phyloP scores from a whole-genome alignment of 2,797 vertebrate species.

The Chaenodraco wilsoni region DNA sequence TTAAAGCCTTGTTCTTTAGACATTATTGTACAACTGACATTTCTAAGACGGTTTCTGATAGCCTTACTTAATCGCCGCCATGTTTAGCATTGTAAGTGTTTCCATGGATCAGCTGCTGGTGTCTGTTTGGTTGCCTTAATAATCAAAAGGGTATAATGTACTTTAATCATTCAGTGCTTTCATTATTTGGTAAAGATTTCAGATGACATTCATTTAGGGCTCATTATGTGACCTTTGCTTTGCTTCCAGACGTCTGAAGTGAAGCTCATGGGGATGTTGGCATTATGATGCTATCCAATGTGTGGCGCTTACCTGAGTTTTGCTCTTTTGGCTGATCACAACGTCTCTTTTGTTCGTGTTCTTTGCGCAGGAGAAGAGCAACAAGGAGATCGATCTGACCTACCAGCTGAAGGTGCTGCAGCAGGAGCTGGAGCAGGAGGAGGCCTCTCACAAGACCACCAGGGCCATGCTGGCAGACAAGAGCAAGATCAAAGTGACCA shows the following conservation, averaged over 20 bases:
- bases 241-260: not conserved
- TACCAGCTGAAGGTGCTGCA: conserved; percentile 97
- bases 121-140: not conserved
- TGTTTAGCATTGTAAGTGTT: conserved; percentile 3
- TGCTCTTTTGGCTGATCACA: not conserved
- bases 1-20: conserved; percentile 2
- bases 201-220: too few relatives aligned
- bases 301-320: not conserved
- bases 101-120: not conserved
- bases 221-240: not conserved
- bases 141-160: conserved; percentile 2
- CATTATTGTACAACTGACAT: not conserved
- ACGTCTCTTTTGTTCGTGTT: not conserved
- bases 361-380: conserved; percentile 92
- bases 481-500: conserved; percentile 97
- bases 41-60: conserved; percentile 3
- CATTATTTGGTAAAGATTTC: not conserved
- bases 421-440: conserved; percentile 96
- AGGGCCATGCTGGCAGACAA: conserved; percentile 94
- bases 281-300: too few relatives aligned
- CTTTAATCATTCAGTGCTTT: not conserved
- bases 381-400: conserved; percentile 98
- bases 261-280: not conserved
- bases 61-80: not conserved
- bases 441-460: conserved; percentile 93